Evolutionary conservation across 2,888 invertebrate species (phyloP).

Genomic region (Quadroppia sp.): DNA sequence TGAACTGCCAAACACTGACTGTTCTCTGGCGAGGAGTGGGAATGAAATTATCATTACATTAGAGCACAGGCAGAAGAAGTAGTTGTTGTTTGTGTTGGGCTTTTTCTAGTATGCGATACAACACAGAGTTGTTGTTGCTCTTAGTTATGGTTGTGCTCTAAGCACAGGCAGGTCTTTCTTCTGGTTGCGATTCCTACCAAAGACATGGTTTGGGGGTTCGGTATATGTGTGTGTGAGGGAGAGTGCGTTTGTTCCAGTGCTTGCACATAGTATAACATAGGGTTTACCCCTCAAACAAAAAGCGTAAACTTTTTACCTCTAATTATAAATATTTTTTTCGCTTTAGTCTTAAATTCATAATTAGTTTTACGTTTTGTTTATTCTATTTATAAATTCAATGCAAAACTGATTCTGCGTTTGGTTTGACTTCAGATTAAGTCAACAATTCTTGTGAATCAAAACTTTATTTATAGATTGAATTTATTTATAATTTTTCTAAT

Average conservation of each 20-base stretch:
- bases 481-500: neutral
- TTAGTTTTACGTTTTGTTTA: neutral
- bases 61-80: neutral
- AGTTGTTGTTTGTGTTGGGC: neutral
- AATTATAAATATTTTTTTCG: neutral
- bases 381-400: neutral
- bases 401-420: neutral
- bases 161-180: neutral
- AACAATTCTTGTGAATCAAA: neutral
- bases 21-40: neutral
- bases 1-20: neutral
- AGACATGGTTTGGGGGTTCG: neutral
- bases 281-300: neutral
- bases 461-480: neutral
- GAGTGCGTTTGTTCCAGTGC: neutral
- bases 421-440: neutral
- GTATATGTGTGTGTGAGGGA: neutral
- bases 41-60: constrained; percentile 1
- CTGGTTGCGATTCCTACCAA: too few relatives aligned
- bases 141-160: neutral
- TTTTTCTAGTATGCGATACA: neutral
- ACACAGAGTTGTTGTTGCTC: neutral
- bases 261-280: neutral
- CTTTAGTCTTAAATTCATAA: too few relatives aligned
- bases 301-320: too few relatives aligned